Conservation (phyloP, 1,140 invertebrate species). For the Zaprionus inermis region DNA sequence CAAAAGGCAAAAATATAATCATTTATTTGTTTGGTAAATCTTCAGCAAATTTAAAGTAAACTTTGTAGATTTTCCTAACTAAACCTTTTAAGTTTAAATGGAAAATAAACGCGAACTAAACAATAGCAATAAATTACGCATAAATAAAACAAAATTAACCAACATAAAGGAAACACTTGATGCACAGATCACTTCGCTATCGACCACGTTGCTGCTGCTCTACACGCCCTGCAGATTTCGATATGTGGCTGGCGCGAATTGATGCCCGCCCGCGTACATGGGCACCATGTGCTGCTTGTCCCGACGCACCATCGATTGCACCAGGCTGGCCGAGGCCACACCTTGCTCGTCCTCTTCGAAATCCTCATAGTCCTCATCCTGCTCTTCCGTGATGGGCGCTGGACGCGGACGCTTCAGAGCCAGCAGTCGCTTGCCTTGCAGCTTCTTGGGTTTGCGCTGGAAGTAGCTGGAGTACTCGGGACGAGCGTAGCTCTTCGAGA, state of each 20-base stretch:
- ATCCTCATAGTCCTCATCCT: constrained; percentile 53
- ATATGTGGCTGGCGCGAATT: constrained; percentile 50
- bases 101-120: constrained; percentile 48
- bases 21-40: neutral
- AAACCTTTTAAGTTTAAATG: constrained; percentile 30
- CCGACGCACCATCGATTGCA: constrained; percentile 74
- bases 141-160: constrained; percentile 66
- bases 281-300: constrained; percentile 79
- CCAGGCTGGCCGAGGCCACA: constrained; percentile 68
- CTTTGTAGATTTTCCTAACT: neutral
- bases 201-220: neutral
- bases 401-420: constrained; percentile 38
- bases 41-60: neutral
- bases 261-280: constrained; percentile 72
- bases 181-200: constrained; percentile 22
- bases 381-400: constrained; percentile 57
- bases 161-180: constrained; percentile 45
- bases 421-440: constrained; percentile 13
- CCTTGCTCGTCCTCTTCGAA: constrained; percentile 60
- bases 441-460: constrained; percentile 75
- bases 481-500: constrained; percentile 55
- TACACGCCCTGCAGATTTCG: constrained; percentile 54
- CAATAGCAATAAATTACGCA: constrained; percentile 65
- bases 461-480: constrained; percentile 80
- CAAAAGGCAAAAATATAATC: neutral